Conservation (phyloP, 2,888 invertebrate species). For the Drosophila lutescens region DNA sequence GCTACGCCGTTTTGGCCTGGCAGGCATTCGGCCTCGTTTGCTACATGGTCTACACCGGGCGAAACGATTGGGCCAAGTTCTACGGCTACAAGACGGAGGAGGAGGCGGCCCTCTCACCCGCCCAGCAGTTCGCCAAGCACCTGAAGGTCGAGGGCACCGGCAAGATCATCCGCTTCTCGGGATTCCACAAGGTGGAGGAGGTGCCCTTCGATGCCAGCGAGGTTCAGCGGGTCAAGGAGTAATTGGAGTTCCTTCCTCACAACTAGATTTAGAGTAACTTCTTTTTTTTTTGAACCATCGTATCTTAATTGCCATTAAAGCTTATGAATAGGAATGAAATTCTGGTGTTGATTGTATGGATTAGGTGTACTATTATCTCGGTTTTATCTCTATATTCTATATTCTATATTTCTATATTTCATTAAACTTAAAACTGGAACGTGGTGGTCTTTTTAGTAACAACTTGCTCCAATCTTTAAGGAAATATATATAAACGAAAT, state of each 20-base stretch:
- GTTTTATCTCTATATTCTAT: neutral
- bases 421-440: no score
- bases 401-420: no score
- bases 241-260: neutral
- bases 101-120: conserved; percentile 86
- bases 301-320: conserved; percentile 46
- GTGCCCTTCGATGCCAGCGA: conserved; percentile 66
- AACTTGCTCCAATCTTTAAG: no score
- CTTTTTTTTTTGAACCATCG: neutral
- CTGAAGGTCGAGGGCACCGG: conserved; percentile 81
- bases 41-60: conserved; percentile 87
- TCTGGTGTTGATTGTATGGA: neutral
- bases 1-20: conserved; percentile 89
- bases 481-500: no score
- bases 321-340: neutral
- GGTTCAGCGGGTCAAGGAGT: conserved; percentile 52
- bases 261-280: conserved; percentile 2
- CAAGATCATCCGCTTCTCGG: conserved; percentile 81
- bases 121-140: conserved; percentile 77
- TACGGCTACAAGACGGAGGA: conserved; percentile 88
- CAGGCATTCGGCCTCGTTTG: conserved; percentile 88
- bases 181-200: conserved; percentile 79
- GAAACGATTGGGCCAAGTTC: conserved; percentile 88
- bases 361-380: neutral
- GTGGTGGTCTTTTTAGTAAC: no score